phyloP scores from a whole-genome alignment of 1,140 invertebrate species.

The Probaryconus sp. region DNA sequence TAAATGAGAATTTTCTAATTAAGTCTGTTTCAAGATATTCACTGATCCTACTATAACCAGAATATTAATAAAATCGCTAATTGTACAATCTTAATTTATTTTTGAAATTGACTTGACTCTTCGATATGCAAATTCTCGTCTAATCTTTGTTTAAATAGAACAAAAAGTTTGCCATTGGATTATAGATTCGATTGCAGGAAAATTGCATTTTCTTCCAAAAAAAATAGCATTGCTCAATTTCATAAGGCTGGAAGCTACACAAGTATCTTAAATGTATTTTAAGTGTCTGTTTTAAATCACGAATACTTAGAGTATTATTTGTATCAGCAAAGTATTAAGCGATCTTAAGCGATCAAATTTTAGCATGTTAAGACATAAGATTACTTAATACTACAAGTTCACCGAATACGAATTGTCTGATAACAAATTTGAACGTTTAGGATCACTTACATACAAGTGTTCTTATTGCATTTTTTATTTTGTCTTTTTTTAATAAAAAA shows the following conservation, averaged over 20 bases:
- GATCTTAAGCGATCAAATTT: constrained; percentile 12
- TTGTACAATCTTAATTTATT: too few relatives aligned
- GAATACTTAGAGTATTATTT: constrained; percentile 38
- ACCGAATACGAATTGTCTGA: too few relatives aligned
- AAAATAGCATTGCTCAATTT: constrained; percentile 32
- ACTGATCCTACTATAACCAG: too few relatives aligned
- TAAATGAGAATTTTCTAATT: too few relatives aligned
- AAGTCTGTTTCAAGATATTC: too few relatives aligned
- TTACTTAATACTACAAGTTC: constrained; percentile 10
- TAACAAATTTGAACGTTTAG: constrained; percentile 11
- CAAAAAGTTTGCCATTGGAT: constrained; percentile 2
- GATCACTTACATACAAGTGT: constrained; percentile 27
- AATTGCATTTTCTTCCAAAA: constrained; percentile 10
- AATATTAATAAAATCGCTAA: too few relatives aligned
- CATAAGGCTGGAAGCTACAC: constrained; percentile 20
- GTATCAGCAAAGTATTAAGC: constrained; percentile 7
- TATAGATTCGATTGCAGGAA: constrained; percentile 11
- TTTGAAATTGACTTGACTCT: too few relatives aligned
- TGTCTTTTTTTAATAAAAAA: constrained; percentile 53
- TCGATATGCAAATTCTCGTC: too few relatives aligned
- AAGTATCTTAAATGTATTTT: constrained; percentile 14
- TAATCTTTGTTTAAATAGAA: too few relatives aligned
- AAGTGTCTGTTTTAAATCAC: constrained; percentile 16
- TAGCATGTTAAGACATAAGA: constrained; percentile 1
- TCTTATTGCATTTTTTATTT: constrained; percentile 42